Evolutionary conservation across 2,113 vertebrate species (phyloP), one percentile per base, ranked within the genome.

Genomic region (Lynx canadensis): DNA sequence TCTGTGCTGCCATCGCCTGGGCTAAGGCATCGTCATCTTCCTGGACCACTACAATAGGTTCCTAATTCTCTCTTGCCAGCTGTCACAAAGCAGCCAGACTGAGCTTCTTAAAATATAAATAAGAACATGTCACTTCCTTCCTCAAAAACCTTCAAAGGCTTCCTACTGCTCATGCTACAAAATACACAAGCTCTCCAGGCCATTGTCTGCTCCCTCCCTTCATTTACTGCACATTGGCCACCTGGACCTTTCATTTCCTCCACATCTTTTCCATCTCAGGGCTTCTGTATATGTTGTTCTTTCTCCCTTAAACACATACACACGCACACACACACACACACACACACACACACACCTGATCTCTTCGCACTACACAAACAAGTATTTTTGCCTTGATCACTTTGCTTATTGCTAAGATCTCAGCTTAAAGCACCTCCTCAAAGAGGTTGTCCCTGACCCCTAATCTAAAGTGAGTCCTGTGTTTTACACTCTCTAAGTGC

Each of bases 91-190:
- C 52, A 88, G 68, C 81, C 66, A 7, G 57, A 41, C 36, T 45
- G 23, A 80, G 65, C 41, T 79, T 66, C 92, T 88, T 78, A 95
- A 94, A 96, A 88, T 83, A 68, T 71, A 83, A 87, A 82, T 68
- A n/a, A 91, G n/a, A 94, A 55, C 36, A 83, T 45, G 38, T 69
- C 68, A 88, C 45, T 83, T 82, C 83, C 60, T 95, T 92, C 92
- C 96, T 83, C 76, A 89, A 60, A 95, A 83, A 52, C 60, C 66
- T 92, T 78, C 93, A 82, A 84, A 92, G 81, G 57, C 69, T 87
- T 82, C 88, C 45, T 19, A 38, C 45, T 68, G 19, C 25, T 76
- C 66, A 55, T 55, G 38, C 38, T 55, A 79, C 45, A 79, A 73
- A 92, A 36, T 33, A 73, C 18, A 33, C 63, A 76, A 63, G 25